Evolutionary conservation across 1,140 invertebrate genomes (phyloP).

Genomic region (Oppia nitens): DNA sequence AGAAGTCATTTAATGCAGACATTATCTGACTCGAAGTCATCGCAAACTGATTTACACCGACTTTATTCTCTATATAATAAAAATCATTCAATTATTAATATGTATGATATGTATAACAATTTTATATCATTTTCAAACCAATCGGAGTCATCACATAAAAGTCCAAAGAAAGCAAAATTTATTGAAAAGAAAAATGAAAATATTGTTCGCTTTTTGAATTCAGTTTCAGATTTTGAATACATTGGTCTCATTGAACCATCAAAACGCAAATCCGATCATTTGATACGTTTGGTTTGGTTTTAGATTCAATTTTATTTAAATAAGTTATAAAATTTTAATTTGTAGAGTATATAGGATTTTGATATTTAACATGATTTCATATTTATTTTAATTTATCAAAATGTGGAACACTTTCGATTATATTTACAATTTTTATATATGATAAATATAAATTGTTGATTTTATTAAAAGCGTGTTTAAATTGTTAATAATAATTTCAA

Average conservation of each 20-base stretch:
- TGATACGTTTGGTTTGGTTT: constrained; percentile 9
- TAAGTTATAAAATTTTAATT: too few relatives aligned
- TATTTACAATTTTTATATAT: too few relatives aligned
- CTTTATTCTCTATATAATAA: background rate
- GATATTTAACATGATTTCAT: too few relatives aligned
- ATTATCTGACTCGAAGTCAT: background rate
- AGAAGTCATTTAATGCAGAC: background rate
- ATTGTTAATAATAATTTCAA: too few relatives aligned
- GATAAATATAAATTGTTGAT: too few relatives aligned
- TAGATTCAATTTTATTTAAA: too few relatives aligned
- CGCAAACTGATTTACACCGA: background rate
- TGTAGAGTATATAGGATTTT: too few relatives aligned
- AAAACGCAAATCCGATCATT: constrained; percentile 1
- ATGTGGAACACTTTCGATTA: too few relatives aligned
- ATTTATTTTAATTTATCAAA: too few relatives aligned
- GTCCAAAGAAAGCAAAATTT: background rate
- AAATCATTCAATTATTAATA: background rate
- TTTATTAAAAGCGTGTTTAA: too few relatives aligned
- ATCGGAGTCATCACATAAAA: background rate
- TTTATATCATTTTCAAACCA: background rate
- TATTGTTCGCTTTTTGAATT: constrained; percentile 4
- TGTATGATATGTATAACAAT: constrained; percentile 1
- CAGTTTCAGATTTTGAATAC: constrained; percentile 9
- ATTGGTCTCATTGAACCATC: constrained; percentile 5
- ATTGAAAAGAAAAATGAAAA: background rate